These are phyloP conservation scores for Melolontha melolontha DNA, from an alignment of 2,888 invertebrate genomes.

Conservation along the genomic window DNA sequence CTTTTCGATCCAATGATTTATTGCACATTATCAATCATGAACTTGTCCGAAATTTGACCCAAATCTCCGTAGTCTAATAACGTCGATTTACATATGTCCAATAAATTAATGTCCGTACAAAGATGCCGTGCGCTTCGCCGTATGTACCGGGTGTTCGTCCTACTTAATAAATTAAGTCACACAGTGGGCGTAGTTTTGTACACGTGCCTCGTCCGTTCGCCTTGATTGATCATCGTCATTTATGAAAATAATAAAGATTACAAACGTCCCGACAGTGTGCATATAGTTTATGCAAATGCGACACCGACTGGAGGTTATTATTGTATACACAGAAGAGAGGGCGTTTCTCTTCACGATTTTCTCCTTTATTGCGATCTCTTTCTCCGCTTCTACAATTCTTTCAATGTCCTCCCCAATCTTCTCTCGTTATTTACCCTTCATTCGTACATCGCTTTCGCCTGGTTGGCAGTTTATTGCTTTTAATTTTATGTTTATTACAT, in stretches of 20 bases:
- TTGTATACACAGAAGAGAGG: background rate
- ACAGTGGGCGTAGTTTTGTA: constrained; percentile 57
- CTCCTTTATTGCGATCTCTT: constrained; percentile 1
- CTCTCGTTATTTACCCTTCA: background rate
- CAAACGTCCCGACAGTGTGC: constrained; percentile 44
- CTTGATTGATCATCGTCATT: constrained; percentile 61
- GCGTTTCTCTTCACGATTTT: constrained; percentile 19
- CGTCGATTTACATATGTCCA: too few species aligned
- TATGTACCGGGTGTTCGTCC: constrained; percentile 28
- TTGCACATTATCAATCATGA: too few species aligned
- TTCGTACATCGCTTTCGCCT: background rate
- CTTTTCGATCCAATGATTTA: too few species aligned
- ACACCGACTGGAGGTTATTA: background rate
- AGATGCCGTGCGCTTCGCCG: too few species aligned
- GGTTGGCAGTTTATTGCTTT: constrained; percentile 29
- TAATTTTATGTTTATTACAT: constrained; percentile 34
- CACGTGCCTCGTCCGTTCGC: constrained; percentile 57
- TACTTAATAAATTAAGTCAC: constrained; percentile 32
- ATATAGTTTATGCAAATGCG: constrained; percentile 32
- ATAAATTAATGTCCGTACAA: too few species aligned
- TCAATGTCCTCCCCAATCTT: background rate
- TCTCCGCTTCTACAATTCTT: constrained; percentile 1
- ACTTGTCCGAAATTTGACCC: too few species aligned
- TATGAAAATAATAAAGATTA: constrained; percentile 60
- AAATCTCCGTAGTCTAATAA: too few species aligned